Percentiles rank a stretch among this genome's conserved stretches.
Conservation (phyloP, 2,113 vertebrate genomes). For the Morone saxatilis region DNA sequence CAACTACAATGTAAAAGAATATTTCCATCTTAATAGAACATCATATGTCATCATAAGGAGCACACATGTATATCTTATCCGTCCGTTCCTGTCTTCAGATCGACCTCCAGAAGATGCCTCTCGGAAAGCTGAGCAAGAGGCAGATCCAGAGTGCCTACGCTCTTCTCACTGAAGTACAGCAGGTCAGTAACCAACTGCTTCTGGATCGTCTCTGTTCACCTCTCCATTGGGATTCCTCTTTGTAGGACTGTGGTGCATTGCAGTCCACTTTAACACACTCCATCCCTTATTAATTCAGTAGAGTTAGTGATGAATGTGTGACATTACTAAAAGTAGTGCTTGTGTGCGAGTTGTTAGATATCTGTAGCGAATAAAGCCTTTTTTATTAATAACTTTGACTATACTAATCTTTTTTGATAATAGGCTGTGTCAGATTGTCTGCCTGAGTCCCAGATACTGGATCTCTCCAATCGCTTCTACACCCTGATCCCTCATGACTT, state of each 20-base stretch:
- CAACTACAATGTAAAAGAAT: not conserved
- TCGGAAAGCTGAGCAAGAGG: constrained; percentile 96
- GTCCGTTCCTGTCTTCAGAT: constrained; percentile 85
- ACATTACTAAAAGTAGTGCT: not conserved
- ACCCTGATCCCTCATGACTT: constrained; percentile 98
- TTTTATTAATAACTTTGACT: not conserved
- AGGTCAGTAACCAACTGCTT: constrained; percentile 84
- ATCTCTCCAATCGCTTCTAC: constrained; percentile 98
- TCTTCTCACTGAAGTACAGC: constrained; percentile 95
- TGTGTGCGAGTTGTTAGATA: not conserved
- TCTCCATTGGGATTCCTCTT: not conserved
- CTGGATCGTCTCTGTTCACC: not conserved
- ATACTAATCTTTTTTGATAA: not conserved
- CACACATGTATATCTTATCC: not conserved
- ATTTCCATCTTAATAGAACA: not conserved
- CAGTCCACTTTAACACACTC: not conserved
- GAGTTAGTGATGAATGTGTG: not conserved
- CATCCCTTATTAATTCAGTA: not conserved
- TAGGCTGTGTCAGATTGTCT: constrained; percentile 90
- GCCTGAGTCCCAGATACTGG: constrained; percentile 91
- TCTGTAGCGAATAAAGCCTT: not conserved
- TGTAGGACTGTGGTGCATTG: not conserved
- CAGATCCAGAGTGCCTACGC: constrained; percentile 99
- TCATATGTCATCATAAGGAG: not conserved
- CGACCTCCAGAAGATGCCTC: constrained; percentile 98